Base-by-base conservation (phyloP, 2,113 vertebrate species). In the Tachycineta bicolor region DNA sequence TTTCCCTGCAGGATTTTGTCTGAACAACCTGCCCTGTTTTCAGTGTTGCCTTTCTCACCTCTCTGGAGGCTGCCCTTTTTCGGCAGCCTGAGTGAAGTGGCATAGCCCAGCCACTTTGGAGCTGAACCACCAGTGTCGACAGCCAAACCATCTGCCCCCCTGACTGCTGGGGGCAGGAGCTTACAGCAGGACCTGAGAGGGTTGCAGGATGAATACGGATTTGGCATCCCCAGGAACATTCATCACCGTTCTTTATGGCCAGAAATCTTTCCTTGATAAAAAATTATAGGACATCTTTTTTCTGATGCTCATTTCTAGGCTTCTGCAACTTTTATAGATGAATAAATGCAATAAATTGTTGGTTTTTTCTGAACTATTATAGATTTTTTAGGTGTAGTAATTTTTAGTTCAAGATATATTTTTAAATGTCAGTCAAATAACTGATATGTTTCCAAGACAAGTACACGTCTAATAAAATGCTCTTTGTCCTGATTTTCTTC, bases 101-200 rank as follows among this genome's bases (percentile, higher is more conserved):
- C 46, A 21, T 9, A 62, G 34, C 31, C 49, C 1, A 5, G 15
- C 22, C 25, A 9, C 28, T 18, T 26, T 1, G 10, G 43, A 84
- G n/a, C 22, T 80, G 63, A 56, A 50, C 16, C 15, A 62, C 8
- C 0, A 0, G 4, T 49, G 46, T 50, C 2, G 1, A n/a, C 20
- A n/a, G 37, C 21, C 49, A 83, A 58, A 21, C 11, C 33, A 37
- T 10, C 17, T 59, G 21, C 29, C 24, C 12, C 8, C 20, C 1
- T 9, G 5, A 3, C 14, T 79, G 5, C 10, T 59, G 43, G 23
- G 29, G 33, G 14, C 56, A 84, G 39, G 21, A 84, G 14, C 26
- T 62, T 65, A 13, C 23, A n/a, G 31, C 23, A 67, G 28, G 5
- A 47, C 12, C 34, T 87, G 34, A 53, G 50, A 33, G 17, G 6